Percentiles rank a stretch among this genome's conserved stretches.
Evolutionary conservation across 1,140 invertebrate genomes (phyloP).

Genomic region (Papilio helenus): DNA sequence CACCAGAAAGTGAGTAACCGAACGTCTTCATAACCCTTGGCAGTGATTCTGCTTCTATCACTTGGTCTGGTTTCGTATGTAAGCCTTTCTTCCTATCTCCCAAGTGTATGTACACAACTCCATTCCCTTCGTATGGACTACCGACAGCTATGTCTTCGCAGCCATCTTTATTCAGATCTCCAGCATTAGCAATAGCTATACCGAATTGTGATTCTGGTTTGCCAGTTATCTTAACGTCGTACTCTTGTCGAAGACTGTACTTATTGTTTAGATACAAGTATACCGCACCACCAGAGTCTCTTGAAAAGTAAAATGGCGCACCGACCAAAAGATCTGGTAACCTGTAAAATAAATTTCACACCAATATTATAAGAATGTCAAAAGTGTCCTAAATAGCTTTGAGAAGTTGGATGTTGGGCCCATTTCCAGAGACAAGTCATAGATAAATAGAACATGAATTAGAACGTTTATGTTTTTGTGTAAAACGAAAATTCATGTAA

Average conservation of each 20-base stretch:
- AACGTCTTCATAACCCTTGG: constrained; percentile 87
- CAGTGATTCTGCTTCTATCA: constrained; percentile 77
- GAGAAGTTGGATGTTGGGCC: no score
- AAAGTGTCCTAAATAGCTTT: no score
- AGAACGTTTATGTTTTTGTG: no score
- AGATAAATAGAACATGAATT: no score
- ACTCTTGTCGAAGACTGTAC: constrained; percentile 74
- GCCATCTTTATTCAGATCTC: constrained; percentile 96
- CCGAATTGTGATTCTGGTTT: constrained; percentile 92
- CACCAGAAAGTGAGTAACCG: constrained; percentile 94
- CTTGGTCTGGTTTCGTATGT: constrained; percentile 88
- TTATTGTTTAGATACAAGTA: constrained; percentile 92
- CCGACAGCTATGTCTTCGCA: constrained; percentile 95
- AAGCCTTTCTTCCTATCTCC: constrained; percentile 89
- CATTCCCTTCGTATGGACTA: constrained; percentile 94
- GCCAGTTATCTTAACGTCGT: constrained; percentile 87
- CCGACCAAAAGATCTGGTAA: constrained; percentile 93
- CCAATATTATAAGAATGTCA: background rate
- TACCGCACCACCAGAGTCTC: constrained; percentile 92
- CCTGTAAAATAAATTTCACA: constrained; percentile 82
- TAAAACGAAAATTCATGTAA: background rate
- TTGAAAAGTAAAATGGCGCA: constrained; percentile 95
- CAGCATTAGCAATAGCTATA: constrained; percentile 91
- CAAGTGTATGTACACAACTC: constrained; percentile 94
- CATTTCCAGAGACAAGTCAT: no score